Evolutionary conservation across 2,113 vertebrate genomes (phyloP).

Genomic region (Menidia beryllina): DNA sequence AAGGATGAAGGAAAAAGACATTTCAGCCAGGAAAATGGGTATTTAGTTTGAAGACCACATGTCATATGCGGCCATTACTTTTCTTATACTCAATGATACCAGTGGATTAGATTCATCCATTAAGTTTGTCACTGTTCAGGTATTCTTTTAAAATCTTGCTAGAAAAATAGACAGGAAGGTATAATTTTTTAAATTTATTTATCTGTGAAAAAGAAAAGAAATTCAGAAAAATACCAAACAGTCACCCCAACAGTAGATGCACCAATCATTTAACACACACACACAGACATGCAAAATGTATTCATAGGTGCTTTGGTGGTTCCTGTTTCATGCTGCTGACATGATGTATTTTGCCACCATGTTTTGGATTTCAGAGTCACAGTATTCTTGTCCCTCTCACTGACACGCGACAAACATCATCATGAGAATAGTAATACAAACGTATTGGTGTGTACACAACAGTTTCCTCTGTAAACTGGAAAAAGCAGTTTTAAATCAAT

Average conservation of each 20-base stretch:
- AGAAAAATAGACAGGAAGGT: not conserved
- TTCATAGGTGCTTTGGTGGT: not conserved
- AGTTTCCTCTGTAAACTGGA: not conserved
- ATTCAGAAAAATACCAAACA: too few species aligned
- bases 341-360: not conserved
- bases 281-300: not conserved
- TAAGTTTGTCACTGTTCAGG: too few species aligned
- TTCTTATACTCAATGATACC: too few species aligned
- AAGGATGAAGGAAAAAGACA: conserved; percentile 17
- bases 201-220: too few species aligned
- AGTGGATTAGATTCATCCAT: too few species aligned
- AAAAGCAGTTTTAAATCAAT: not conserved
- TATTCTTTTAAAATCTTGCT: not conserved
- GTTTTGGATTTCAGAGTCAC: not conserved
- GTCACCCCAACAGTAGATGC: not conserved
- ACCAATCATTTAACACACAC: not conserved
- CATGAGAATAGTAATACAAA: not conserved
- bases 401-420: not conserved
- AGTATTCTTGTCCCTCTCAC: not conserved
- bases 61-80: not conserved
- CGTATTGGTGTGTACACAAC: not conserved
- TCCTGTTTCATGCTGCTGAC: not conserved
- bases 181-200: not conserved
- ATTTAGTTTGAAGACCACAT: not conserved
- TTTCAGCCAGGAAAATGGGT: not conserved